These are phyloP conservation scores for Dolichopus griseipennis DNA, from an alignment of 2,888 invertebrate species.

Conservation along the genomic window DNA sequence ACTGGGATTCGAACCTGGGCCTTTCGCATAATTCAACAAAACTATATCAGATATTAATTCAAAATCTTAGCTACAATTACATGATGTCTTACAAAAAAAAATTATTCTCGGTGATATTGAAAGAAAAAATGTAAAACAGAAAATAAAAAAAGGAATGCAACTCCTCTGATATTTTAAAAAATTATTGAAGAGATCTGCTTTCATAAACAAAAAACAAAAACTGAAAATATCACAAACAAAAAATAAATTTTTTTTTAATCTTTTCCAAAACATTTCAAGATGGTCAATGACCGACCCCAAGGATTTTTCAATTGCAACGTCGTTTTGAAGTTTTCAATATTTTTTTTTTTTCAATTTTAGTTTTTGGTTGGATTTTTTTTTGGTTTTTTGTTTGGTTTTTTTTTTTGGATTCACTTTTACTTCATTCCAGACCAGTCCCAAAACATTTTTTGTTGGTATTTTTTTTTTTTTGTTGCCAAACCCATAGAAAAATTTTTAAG, in stretches of 20 bases:
- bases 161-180: not conserved
- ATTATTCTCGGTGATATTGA: not conserved
- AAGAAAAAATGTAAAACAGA: not conserved
- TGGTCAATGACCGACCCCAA: constrained; percentile 39
- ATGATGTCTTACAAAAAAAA: no score
- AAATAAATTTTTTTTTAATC: constrained; percentile 1
- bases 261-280: constrained; percentile 8
- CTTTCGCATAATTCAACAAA: no score
- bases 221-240: not conserved
- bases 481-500: not conserved
- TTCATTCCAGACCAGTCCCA: not conserved
- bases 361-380: not conserved
- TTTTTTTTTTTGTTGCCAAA: not conserved
- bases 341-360: not conserved
- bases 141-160: not conserved
- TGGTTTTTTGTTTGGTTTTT: no score
- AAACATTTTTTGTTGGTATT: not conserved
- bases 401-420: constrained; percentile 6
- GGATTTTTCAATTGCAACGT: constrained; percentile 26
- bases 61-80: no score
- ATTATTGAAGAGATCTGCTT: constrained; percentile 3
- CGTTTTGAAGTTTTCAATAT: not conserved
- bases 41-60: no score
- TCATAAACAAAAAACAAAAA: not conserved
- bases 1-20: no score